These are phyloP conservation scores for Napeogenes inachia DNA, from an alignment of 2,888 invertebrate species.

Conservation along the genomic window DNA sequence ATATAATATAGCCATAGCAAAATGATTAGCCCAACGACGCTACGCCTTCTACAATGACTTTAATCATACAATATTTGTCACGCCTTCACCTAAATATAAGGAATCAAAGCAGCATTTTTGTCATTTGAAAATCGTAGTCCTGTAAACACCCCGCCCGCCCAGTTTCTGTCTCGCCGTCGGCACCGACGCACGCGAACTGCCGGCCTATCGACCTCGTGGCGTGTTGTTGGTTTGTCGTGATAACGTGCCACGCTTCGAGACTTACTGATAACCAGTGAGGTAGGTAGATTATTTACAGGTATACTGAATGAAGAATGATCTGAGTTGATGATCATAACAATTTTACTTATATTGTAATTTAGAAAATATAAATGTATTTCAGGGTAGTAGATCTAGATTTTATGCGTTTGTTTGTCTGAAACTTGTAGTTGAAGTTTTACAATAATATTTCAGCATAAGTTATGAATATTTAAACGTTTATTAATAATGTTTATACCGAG, in stretches of 20 bases:
- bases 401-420: no score
- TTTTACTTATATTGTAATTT: not conserved
- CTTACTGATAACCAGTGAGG: conserved; percentile 9
- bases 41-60: not conserved
- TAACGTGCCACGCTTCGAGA: conserved; percentile 26
- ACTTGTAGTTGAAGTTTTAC: no score
- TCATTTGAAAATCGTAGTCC: conserved; percentile 25
- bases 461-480: no score
- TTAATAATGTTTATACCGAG: no score
- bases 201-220: conserved; percentile 48
- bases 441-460: no score
- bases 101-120: conserved; percentile 18
- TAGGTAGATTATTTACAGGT: conserved; percentile 9
- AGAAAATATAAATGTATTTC: no score
- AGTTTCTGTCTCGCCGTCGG: conserved; percentile 49
- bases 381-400: no score
- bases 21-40: not conserved
- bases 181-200: conserved; percentile 49
- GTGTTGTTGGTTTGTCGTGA: conserved; percentile 42
- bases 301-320: not conserved
- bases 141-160: conserved; percentile 49
- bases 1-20: not conserved
- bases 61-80: not conserved
- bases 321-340: not conserved
- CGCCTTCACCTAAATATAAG: conserved; percentile 10